phyloP scores from a whole-genome alignment of 2,113 vertebrate species.

The Rhodinocichla rosea region DNA sequence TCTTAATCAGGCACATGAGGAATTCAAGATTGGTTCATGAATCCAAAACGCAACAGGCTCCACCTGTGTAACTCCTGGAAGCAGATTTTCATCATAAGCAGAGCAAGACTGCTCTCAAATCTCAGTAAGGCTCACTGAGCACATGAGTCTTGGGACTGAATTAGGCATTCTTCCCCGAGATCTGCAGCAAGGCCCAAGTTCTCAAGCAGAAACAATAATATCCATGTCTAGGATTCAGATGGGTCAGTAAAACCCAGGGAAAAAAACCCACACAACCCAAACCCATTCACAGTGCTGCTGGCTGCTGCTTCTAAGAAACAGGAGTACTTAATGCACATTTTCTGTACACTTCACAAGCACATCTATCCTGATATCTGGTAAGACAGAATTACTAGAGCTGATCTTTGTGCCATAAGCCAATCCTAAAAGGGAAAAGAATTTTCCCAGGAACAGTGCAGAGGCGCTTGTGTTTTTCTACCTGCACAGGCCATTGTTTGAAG shows the following conservation, averaged over 20 bases:
- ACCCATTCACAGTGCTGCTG: background rate
- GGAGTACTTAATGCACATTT: background rate
- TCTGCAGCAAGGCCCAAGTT: background rate
- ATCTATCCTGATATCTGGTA: background rate
- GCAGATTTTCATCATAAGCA: background rate
- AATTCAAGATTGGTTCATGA: background rate
- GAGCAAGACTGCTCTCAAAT: background rate
- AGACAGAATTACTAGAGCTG: background rate
- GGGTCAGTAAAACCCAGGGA: background rate
- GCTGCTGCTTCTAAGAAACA: background rate
- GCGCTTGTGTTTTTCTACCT: background rate
- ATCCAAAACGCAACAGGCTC: background rate
- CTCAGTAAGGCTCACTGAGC: rapidly evolving
- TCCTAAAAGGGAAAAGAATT: background rate
- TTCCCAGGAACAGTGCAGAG: background rate
- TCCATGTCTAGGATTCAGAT: background rate
- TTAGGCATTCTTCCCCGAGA: background rate
- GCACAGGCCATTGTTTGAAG: background rate
- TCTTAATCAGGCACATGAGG: background rate
- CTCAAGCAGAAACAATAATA: background rate
- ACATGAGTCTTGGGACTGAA: background rate
- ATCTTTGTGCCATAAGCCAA: background rate
- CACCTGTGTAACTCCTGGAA: background rate
- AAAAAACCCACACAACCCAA: background rate
- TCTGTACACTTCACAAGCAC: background rate